These are phyloP conservation scores for Hippolais icterina DNA, from an alignment of 2,113 vertebrate genomes.

Conservation along the genomic window DNA sequence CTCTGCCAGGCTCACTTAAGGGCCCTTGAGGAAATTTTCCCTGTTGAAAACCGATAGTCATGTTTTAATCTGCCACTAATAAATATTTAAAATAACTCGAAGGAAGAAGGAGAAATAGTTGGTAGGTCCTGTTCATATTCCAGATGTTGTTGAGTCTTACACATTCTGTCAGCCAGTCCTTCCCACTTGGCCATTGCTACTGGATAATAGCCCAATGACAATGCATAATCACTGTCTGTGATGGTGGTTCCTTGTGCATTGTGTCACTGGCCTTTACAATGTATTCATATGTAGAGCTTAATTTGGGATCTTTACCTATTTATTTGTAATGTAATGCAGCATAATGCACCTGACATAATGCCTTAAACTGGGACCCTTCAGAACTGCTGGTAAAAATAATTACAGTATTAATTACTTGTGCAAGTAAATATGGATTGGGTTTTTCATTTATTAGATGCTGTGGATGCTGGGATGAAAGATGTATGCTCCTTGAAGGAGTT, in stretches of 20 bases:
- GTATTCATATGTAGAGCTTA: not conserved
- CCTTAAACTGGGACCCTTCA: not conserved
- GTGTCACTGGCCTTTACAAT: not conserved
- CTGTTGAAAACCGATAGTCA: not conserved
- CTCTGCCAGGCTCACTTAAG: not conserved
- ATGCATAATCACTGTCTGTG: not conserved
- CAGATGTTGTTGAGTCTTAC: not conserved
- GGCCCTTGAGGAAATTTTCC: not conserved
- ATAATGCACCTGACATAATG: not conserved
- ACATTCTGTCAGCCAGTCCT: not conserved
- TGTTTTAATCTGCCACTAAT: not conserved
- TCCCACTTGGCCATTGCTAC: not conserved
- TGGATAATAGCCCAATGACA: not conserved
- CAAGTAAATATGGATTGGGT: fast-evolving
- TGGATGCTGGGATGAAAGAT: not conserved
- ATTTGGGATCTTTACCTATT: not conserved
- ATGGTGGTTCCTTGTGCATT: not conserved
- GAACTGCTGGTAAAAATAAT: not conserved
- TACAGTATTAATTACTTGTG: not conserved
- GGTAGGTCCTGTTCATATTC: not conserved
- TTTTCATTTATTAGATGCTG: not conserved
- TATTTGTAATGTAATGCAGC: not conserved
- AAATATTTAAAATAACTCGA: not conserved
- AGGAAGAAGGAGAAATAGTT: not conserved
- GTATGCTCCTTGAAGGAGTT: not conserved